Evolutionary conservation across 2,797 vertebrate genomes (phyloP), one percentile per base, ranked within the genome.

Genomic region (Octomys mimax): DNA sequence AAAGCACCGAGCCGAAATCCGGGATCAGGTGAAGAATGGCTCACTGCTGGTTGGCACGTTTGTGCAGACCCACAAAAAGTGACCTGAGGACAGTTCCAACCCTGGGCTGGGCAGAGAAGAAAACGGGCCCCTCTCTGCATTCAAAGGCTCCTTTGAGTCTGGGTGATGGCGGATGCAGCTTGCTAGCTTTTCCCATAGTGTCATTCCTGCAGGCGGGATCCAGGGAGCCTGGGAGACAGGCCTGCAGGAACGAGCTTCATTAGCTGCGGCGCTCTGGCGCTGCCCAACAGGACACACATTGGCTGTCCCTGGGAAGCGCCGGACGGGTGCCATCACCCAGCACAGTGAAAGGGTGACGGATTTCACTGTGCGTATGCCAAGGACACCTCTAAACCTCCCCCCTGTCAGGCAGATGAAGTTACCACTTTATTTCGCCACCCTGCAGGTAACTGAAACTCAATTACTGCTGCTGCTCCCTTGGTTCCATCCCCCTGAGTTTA

Each of bases 1-100:
- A 98, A 99, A 99, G 99, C 99, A 99, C 98, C 99, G 98, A 92
- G 98, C 99, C 33, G 99, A 99, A 70, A 97, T 99, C 93, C 98
- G 98, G 97, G 98, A 97, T 85, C 99, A 99, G 97, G 98, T 99
- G 95, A 99, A 99, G 98, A 98, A 98, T 95, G 98, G 98, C 89
- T 98, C 96, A 0, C 97, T 99, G 83, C 85, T 99, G 1, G 98
- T 99, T 88, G 98, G 98, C 85, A 95, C 98, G 1, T 98, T 99
- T 89, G 99, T 99, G 54, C 98, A 98, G 90, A 99, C 98, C 98
- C 99, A 99, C 97, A 99, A 99, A 98, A 99, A 99, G 98, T 99
- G 98, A 99, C 95, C 96, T 5, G 84, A 94, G 78, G 66, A 86
- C 7, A 61, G 84, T 85, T 95, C 93, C 80, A 93, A 5, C 77